phyloP scores from a whole-genome alignment of 2,113 vertebrate species.

The Chloroceryle aenea region DNA sequence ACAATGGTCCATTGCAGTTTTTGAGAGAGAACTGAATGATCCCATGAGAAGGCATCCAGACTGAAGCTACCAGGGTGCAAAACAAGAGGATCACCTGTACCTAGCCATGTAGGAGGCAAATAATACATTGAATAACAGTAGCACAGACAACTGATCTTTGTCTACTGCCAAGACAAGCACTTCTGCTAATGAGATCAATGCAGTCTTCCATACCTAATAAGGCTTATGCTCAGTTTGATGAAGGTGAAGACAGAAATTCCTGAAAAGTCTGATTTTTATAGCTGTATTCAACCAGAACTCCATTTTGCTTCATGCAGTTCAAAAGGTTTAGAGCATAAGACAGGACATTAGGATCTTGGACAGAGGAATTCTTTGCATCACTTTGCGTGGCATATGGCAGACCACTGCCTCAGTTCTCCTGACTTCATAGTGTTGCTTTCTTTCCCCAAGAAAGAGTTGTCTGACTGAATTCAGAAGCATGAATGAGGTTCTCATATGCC shows the following conservation, averaged over 20 bases:
- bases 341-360: neutral
- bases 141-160: slow-evolving; percentile 7
- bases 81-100: neutral
- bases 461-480: neutral
- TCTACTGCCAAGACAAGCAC: slow-evolving; percentile 22
- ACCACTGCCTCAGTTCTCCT: slow-evolving; percentile 17
- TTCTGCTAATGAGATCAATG: slow-evolving; percentile 27
- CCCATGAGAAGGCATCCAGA: neutral
- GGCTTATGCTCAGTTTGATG: slow-evolving; percentile 29
- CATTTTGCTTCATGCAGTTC: neutral
- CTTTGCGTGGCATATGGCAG: neutral
- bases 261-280: neutral
- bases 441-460: neutral
- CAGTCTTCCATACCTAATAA: slow-evolving; percentile 44
- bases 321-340: neutral
- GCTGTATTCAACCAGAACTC: neutral
- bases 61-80: neutral
- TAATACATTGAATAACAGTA: neutral
- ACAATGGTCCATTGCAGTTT: neutral
- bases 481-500: slow-evolving; percentile 6
- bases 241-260: slow-evolving; percentile 44
- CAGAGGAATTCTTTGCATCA: neutral
- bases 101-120: neutral
- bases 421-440: neutral
- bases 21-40: neutral